Evolutionary conservation across 37 sponge, comb jelly and placozoan species (phyloP), one percentile per base, ranked within the genome.

Genomic region (Geodia barretti): DNA sequence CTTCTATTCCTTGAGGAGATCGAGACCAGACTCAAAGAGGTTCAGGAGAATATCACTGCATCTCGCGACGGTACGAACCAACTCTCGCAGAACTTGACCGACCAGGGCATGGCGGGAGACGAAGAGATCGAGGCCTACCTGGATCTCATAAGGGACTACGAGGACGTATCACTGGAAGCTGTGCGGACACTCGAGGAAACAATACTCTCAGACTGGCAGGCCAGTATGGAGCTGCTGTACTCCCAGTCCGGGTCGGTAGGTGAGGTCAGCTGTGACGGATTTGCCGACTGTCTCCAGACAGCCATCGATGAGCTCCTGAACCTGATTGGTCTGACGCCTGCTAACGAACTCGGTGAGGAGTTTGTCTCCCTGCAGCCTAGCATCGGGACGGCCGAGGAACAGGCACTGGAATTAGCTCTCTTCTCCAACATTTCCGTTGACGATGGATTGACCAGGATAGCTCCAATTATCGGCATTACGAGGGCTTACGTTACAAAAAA

Each of bases 261-360:
- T 42, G 70, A 59, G 14, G 42, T 73, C 17, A 24, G 41, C 0
- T 82, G 83, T 38, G 31, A n/a, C 37, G 74, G 83, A 37, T 73
- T 82, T 62, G 65, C 63, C 26, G 83, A 73, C 73, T 82, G 83
- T 30, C 74, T 82, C 19, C 42, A 65, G 29, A 21, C 28, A 25
- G 23, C 65, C 24, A 37, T 32, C 28, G 65, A 64, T 64, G 8
- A 39, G 25, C 21, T 30, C 31, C 36, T 41, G 67, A 38, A 23
- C 23, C 67, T 78, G 3, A 2, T 78, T 62, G 73, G 23, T 41
- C 39, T n/a, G n/a, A n/a, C n/a, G n/a, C n/a, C n/a, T n/a, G n/a
- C n/a, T n/a, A n/a, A n/a, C n/a, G n/a, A n/a, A n/a, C n/a, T n/a
- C n/a, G n/a, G n/a, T n/a, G n/a, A n/a, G n/a, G n/a, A n/a, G n/a